These are phyloP conservation scores for Drosophila erecta DNA, from an alignment of 1,140 invertebrate species.

Conservation along the genomic window DNA sequence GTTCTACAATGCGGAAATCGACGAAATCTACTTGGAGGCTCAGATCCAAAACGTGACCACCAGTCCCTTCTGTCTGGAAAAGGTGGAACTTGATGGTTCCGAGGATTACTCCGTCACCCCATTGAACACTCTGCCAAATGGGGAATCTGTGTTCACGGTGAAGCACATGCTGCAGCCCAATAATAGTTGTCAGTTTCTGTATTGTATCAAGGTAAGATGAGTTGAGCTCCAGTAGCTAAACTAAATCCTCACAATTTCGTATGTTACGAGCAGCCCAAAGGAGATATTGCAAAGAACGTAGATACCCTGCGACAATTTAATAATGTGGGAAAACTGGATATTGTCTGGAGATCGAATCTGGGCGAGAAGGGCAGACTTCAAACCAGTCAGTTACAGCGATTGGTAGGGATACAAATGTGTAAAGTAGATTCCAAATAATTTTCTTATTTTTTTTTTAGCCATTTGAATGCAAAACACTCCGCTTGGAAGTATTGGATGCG, in stretches of 20 bases:
- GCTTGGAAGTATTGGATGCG: conserved; percentile 92
- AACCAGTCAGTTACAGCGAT: conserved; percentile 96
- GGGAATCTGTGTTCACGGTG: conserved; percentile 92
- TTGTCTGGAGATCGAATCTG: conserved; percentile 97
- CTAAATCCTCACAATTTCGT: not conserved
- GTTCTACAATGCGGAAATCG: conserved; percentile 98
- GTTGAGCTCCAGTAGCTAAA: not conserved
- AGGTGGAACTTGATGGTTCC: conserved; percentile 92
- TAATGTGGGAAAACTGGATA: conserved; percentile 98
- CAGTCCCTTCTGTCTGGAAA: conserved; percentile 74
- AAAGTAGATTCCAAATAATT: not conserved
- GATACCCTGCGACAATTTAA: conserved; percentile 92
- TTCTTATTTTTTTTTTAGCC: conserved; percentile 86
- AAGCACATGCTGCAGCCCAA: conserved; percentile 92
- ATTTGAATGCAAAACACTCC: conserved; percentile 94
- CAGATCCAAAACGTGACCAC: conserved; percentile 86
- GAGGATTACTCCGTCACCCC: conserved; percentile 92
- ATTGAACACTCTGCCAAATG: conserved; percentile 87
- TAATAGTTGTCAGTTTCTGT: conserved; percentile 95
- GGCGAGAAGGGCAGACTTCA: conserved; percentile 97
- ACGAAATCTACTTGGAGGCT: conserved; percentile 98
- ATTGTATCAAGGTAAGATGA: conserved; percentile 88
- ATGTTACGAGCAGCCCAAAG: conserved; percentile 86
- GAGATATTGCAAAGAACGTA: conserved; percentile 89
- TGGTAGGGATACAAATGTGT: conserved; percentile 86